phyloP scores from a whole-genome alignment of 2,888 invertebrate species.

The Pogonocherus hispidulus region DNA sequence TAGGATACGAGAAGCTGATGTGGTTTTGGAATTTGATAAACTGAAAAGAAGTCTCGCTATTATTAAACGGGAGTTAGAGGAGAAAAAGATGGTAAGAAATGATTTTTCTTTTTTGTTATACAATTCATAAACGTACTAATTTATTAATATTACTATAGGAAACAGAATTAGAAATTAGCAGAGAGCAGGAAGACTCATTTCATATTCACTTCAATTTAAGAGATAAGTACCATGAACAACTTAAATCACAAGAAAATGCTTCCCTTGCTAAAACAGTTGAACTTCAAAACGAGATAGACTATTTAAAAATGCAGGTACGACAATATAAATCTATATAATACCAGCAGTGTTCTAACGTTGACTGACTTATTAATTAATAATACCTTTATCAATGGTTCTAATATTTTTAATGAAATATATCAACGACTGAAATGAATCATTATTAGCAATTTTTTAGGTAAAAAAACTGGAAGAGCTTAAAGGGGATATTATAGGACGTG shows the following conservation, averaged over 20 bases:
- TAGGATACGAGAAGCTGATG: slow-evolving; percentile 47
- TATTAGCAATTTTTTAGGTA: slow-evolving; percentile 7
- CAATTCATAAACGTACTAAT: neutral
- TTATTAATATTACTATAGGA: slow-evolving; percentile 2
- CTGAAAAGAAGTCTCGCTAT: slow-evolving; percentile 42
- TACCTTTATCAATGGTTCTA: no score
- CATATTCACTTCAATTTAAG: slow-evolving; percentile 15
- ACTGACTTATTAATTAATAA: no score
- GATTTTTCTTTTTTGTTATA: no score
- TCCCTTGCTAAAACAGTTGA: slow-evolving; percentile 39
- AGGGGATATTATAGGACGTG: slow-evolving; percentile 8
- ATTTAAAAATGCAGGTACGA: slow-evolving; percentile 45
- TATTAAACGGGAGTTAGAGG: slow-evolving; percentile 45
- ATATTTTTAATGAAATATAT: no score
- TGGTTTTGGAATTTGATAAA: slow-evolving; percentile 49
- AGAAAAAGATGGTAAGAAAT: slow-evolving; percentile 37
- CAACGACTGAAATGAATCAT: neutral
- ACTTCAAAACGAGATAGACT: slow-evolving; percentile 47
- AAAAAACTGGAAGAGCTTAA: slow-evolving; percentile 13
- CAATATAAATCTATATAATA: neutral
- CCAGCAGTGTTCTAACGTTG: no score
- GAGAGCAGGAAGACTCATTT: slow-evolving; percentile 6
- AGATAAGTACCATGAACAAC: slow-evolving; percentile 23
- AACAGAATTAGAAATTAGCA: slow-evolving; percentile 1
- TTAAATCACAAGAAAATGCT: slow-evolving; percentile 38